Evolutionary conservation across 2,888 invertebrate genomes (phyloP).

Genomic region (Dicycla oo): DNA sequence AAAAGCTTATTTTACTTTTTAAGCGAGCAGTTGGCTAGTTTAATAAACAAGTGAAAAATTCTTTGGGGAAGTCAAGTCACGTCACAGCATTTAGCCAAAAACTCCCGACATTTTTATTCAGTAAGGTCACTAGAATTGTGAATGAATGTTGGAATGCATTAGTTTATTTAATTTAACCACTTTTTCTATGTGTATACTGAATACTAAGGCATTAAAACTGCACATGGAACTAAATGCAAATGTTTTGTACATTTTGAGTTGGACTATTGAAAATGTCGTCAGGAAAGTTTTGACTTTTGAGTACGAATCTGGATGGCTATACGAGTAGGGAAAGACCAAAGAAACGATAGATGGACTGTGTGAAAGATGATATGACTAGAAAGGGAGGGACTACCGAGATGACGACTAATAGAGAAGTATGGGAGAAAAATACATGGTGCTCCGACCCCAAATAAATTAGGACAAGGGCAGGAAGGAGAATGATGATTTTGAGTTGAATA

Average conservation of each 20-base stretch:
- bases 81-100: conserved; percentile 13
- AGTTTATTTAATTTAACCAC: conserved; percentile 33
- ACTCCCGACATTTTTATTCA: conserved; percentile 32
- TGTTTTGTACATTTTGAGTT: background rate
- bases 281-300: too few species aligned
- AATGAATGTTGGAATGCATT: conserved; percentile 18
- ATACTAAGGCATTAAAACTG: conserved; percentile 6
- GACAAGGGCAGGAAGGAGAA: too few species aligned
- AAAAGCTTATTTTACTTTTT: background rate
- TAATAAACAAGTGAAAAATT: background rate
- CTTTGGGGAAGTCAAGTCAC: conserved; percentile 14
- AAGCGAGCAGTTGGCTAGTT: background rate
- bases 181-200: conserved; percentile 11
- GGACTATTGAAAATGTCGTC: background rate
- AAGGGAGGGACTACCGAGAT: too few species aligned
- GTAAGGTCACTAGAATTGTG: conserved; percentile 3
- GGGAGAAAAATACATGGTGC: too few species aligned
- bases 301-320: too few species aligned
- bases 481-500: too few species aligned
- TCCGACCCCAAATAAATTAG: too few species aligned
- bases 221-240: background rate
- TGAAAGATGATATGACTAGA: too few species aligned
- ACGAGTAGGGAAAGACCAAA: too few species aligned
- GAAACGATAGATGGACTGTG: too few species aligned
- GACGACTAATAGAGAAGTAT: too few species aligned